phyloP scores from a whole-genome alignment of 2,888 invertebrate species.

The Congeria kusceri region DNA sequence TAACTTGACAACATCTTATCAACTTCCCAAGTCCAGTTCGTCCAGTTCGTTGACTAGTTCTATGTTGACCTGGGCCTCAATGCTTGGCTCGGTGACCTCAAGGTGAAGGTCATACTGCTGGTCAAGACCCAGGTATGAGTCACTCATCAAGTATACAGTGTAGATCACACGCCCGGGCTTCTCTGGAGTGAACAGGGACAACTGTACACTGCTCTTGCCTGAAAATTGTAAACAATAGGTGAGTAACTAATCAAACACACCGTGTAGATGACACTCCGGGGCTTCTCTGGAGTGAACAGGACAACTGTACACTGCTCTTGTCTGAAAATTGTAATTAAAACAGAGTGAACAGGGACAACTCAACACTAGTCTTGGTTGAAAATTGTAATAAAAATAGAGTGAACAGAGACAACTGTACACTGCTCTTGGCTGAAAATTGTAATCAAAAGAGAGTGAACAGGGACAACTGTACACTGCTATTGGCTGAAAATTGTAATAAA shows the following conservation, averaged over 20 bases:
- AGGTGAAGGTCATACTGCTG: slow-evolving; percentile 91
- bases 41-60: slow-evolving; percentile 75
- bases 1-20: slow-evolving; percentile 9
- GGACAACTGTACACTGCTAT: too few relatives aligned
- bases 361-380: too few relatives aligned
- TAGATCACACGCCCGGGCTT: slow-evolving; percentile 89
- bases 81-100: slow-evolving; percentile 81
- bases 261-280: slow-evolving; percentile 90
- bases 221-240: slow-evolving; percentile 12
- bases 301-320: neutral
- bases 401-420: too few relatives aligned
- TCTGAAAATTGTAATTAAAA: too few relatives aligned
- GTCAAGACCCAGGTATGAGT: slow-evolving; percentile 96
- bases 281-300: slow-evolving; percentile 87
- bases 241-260: slow-evolving; percentile 96
- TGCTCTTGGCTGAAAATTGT: too few relatives aligned
- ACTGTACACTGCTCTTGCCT: slow-evolving; percentile 70
- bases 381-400: too few relatives aligned
- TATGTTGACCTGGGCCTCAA: slow-evolving; percentile 82
- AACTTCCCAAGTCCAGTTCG: slow-evolving; percentile 61
- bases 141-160: slow-evolving; percentile 94
- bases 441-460: too few relatives aligned
- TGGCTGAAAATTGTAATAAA: too few relatives aligned
- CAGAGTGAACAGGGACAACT: too few relatives aligned
- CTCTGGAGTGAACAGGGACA: slow-evolving; percentile 89